Base-by-base conservation (phyloP, 1,140 invertebrate genomes). In the Caenorhabditis tropicalis region DNA sequence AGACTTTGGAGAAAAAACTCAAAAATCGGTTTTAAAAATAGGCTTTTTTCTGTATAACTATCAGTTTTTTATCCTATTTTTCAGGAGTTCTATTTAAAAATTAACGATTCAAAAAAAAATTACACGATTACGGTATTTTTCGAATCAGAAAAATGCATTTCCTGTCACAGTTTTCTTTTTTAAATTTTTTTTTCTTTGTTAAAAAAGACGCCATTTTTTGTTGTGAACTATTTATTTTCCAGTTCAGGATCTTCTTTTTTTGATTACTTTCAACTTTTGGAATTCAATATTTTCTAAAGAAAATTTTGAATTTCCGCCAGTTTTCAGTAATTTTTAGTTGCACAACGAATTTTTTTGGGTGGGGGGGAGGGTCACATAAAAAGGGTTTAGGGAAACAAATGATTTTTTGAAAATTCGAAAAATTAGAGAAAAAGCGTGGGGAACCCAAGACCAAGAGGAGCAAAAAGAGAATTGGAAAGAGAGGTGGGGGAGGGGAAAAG, bases 221-320 rank as follows among this genome's bases (percentile, higher is more conserved):
- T 70, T 70, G 60, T 70, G 60, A 70, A 70, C 60, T 36, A 70
- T 70, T 70, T 70, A 70, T 70, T 70, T n/a, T n/a, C n/a, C n/a
- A n/a, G n/a, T n/a, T n/a, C n/a, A n/a, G n/a, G n/a, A n/a, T 70
- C 5, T 19, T 21, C 49, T 6, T 51, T 29, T 70, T 29, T 70
- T 36, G 31, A 51, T 19, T 70, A 36, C 24, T 70, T 70, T 33
- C 15, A 15, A 9, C 7, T 58, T 29, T 19, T 10, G 19, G 21
- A 6, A 36, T 70, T 29, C 27, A 31, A 2, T 15, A 29, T 27
- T 27, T 1, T 27, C 29, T 21, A 29, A 10, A 58, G 1, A 29
- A 2, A 29, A 31, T 7, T 58, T 9, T 58, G 10, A 7, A 15
- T 58, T 29, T 10, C 53, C 27, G 24, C 12, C 21, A 27, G n/a